phyloP scores from a whole-genome alignment of 2,797 vertebrate genomes.

The Pangasius macronema region DNA sequence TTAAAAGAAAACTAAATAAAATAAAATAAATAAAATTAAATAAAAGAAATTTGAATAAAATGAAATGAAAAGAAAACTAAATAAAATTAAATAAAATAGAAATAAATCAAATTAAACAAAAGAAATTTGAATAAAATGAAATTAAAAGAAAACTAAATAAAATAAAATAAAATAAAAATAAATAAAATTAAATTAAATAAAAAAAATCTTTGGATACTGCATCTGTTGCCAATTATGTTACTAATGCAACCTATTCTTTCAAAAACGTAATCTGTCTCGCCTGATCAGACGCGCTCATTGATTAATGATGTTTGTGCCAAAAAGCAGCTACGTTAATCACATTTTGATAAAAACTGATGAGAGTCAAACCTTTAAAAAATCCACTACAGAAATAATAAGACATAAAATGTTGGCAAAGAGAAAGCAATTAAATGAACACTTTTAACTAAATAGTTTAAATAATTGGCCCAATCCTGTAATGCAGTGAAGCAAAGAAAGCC shows the following conservation, averaged over 20 bases:
- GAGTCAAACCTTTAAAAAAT: neutral
- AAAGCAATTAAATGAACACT: neutral
- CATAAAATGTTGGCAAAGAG: neutral
- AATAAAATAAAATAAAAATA: neutral
- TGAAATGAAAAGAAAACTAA: neutral
- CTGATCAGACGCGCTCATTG: neutral
- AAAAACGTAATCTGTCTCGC: neutral
- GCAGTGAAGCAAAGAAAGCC: neutral
- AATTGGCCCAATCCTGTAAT: neutral
- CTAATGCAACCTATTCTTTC: neutral
- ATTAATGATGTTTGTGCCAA: neutral
- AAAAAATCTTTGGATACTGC: neutral
- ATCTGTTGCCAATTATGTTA: too few relatives aligned
- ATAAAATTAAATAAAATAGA: too few relatives aligned
- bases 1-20: too few relatives aligned
- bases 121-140: too few relatives aligned
- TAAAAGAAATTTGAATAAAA: neutral
- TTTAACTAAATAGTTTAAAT: neutral
- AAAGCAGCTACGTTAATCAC: neutral
- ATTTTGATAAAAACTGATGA: neutral
- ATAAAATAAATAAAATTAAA: neutral
- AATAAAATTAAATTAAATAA: neutral
- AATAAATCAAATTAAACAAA: too few relatives aligned
- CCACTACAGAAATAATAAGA: neutral
- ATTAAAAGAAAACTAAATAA: too few relatives aligned